These are phyloP conservation scores for Drosophila athabasca DNA, from an alignment of 1,140 invertebrate genomes.

Conservation along the genomic window DNA sequence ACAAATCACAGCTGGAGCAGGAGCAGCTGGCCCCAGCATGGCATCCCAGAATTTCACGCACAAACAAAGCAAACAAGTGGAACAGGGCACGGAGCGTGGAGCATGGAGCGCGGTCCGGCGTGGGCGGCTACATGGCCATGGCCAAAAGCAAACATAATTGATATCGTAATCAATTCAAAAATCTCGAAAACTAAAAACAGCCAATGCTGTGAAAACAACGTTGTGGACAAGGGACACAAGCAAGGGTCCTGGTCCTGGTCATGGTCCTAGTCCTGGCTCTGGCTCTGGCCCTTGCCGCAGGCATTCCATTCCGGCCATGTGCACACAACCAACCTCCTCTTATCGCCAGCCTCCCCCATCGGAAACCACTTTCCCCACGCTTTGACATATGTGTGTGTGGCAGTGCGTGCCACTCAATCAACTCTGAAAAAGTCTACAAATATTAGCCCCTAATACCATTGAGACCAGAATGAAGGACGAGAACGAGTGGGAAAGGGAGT, in stretches of 20 bases:
- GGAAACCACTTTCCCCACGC: slow-evolving; percentile 32
- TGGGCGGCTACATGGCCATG: slow-evolving; percentile 39
- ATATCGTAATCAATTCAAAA: slow-evolving; percentile 83
- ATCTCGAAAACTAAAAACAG: slow-evolving; percentile 78
- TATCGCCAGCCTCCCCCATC: slow-evolving; percentile 7
- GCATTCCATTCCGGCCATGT: slow-evolving; percentile 51
- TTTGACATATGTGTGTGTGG: slow-evolving; percentile 58
- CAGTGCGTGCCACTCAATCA: slow-evolving; percentile 81
- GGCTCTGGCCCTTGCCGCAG: slow-evolving; percentile 43
- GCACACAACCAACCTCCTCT: slow-evolving; percentile 26
- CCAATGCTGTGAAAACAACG: slow-evolving; percentile 75
- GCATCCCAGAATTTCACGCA: slow-evolving; percentile 62
- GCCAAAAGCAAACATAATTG: slow-evolving; percentile 80
- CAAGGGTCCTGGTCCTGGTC: slow-evolving; percentile 23
- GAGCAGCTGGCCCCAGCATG: slow-evolving; percentile 1
- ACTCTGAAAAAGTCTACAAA: slow-evolving; percentile 82
- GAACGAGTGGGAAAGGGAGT: background rate
- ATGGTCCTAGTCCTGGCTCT: slow-evolving; percentile 6
- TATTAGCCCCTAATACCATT: slow-evolving; percentile 83
- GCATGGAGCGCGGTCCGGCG: background rate
- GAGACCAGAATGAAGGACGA: slow-evolving; percentile 72
- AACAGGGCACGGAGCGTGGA: slow-evolving; percentile 10
- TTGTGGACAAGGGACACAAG: slow-evolving; percentile 52
- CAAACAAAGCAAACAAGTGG: slow-evolving; percentile 72
- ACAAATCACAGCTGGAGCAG: slow-evolving; percentile 51